These are phyloP conservation scores for Lates japonicus DNA, from an alignment of 2,797 vertebrate species.

Conservation along the genomic window DNA sequence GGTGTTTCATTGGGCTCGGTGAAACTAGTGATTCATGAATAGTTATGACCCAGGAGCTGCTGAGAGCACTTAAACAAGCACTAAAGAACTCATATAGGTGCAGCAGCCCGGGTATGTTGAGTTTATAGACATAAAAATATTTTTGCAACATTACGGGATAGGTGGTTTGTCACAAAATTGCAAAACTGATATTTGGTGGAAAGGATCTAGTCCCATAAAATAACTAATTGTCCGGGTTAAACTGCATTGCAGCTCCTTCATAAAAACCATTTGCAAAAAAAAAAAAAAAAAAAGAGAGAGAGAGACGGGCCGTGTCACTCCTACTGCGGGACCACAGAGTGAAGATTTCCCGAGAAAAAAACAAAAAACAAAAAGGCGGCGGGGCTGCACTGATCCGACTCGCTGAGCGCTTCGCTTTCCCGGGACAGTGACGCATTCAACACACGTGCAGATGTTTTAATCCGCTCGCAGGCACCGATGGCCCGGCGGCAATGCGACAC, in stretches of 20 bases:
- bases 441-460: slow-evolving; percentile 71
- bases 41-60: slow-evolving; percentile 29
- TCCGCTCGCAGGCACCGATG: slow-evolving; percentile 54
- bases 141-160: not conserved
- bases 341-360: not conserved
- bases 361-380: not conserved
- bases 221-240: slow-evolving; percentile 10
- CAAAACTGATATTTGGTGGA: not conserved
- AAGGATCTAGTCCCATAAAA: not conserved
- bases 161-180: not conserved
- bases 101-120: not conserved
- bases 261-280: not conserved
- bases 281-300: not conserved
- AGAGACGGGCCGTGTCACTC: not conserved
- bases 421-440: slow-evolving; percentile 78
- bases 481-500: slow-evolving; percentile 83
- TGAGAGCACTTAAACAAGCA: not conserved
- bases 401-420: slow-evolving; percentile 42
- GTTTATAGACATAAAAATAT: not conserved
- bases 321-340: slow-evolving; percentile 8
- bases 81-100: not conserved
- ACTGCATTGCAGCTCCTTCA: slow-evolving; percentile 71
- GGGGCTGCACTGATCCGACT: slow-evolving; percentile 31
- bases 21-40: slow-evolving; percentile 35
- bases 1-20: slow-evolving; percentile 32